Conservation (phyloP, 2,113 vertebrate genomes). For the Leucosticte australis region DNA sequence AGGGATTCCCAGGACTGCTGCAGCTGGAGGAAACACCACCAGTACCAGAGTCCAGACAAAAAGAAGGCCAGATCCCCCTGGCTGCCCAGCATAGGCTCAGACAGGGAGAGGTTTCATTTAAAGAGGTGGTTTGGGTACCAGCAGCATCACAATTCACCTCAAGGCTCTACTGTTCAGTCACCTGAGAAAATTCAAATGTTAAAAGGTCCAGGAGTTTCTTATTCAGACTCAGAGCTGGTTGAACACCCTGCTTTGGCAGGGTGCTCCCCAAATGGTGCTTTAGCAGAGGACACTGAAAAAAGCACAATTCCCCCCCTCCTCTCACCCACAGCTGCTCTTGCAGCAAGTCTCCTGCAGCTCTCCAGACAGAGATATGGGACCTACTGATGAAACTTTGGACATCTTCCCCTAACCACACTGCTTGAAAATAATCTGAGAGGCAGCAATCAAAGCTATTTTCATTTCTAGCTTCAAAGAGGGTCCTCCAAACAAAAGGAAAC, state of each 20-base stretch:
- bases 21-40: not conserved
- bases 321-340: not conserved
- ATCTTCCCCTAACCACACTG: not conserved
- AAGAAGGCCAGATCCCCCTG: not conserved
- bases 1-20: not conserved
- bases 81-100: not conserved
- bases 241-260: not conserved
- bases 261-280: not conserved
- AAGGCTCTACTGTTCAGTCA: rapidly evolving
- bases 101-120: not conserved
- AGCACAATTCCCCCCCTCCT: not conserved
- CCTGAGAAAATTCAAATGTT: not conserved
- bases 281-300: not conserved
- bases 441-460: conserved; percentile 5
- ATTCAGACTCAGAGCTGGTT: not conserved
- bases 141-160: not conserved
- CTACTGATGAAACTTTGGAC: not conserved
- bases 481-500: not conserved
- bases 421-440: not conserved
- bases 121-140: not conserved
- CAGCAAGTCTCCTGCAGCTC: not conserved
- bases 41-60: not conserved
- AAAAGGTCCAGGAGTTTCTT: not conserved
- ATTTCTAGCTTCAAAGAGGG: not conserved
- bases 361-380: not conserved